Evolutionary conservation across 2,113 vertebrate species (phyloP), one percentile per base, ranked within the genome.

Genomic region (Loxodonta africana): DNA sequence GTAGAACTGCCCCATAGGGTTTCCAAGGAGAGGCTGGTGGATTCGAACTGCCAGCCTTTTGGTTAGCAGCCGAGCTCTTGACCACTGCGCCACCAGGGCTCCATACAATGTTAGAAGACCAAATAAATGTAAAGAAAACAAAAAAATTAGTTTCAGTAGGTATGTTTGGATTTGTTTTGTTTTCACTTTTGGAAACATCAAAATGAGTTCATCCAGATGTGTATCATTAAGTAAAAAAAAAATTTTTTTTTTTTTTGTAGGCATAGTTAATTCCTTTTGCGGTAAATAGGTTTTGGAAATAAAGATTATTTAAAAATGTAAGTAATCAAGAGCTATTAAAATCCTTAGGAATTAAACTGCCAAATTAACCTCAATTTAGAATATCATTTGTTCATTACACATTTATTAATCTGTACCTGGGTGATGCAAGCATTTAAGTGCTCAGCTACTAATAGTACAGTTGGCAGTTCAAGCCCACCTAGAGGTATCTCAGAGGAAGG

Each of bases 241-340:
- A 37, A 37, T 2, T 37, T 37, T 37, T 37, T 37, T 37, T 37
- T 37, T 37, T 37, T 37, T 37, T 37, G 37, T 2, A 37, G 37
- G 74, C 41, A 91, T 57, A 65, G 10, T 76, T 88, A n/a, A 81
- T 73, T 88, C 14, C 23, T 81, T 95, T 91, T 90, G 57, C 63
- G 92, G 88, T 60, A 80, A 89, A 57, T 87, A 74, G 33, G 33
- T 91, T 92, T 95, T 51, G 28, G 37, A 93, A 88, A 86, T 92
- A 44, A 92, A 92, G n/a, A 62, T 33, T 63, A 46, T 69, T 92
- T 90, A 7, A 94, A 96, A 95, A 91, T 78, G 3, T 46, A 93
- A 86, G 53, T 46, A 71, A 25, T 84, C n/a, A 92, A 94, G 65
- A 74, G 28, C 65, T 90, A 46, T n/a, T 76, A 90, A 91, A 87